These are phyloP conservation scores for Thrips palmi DNA, from an alignment of 1,140 invertebrate genomes.

Conservation along the genomic window DNA sequence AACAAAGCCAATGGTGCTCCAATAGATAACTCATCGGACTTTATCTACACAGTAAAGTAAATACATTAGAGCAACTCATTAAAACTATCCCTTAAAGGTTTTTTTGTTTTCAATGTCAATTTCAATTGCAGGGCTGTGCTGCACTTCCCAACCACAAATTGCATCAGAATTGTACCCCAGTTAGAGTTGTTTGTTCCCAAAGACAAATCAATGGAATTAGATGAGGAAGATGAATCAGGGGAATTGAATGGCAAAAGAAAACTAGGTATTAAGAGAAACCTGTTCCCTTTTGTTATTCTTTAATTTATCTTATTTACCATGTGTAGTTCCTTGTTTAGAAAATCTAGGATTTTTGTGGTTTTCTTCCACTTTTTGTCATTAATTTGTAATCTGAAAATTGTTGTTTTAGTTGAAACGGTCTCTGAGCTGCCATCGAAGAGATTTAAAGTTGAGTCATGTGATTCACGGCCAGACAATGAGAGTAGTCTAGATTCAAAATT, in stretches of 20 bases:
- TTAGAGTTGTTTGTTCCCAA: conserved; percentile 48
- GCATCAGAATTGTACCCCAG: conserved; percentile 63
- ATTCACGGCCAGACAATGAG: conserved; percentile 36
- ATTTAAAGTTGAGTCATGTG: conserved; percentile 40
- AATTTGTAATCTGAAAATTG: conserved; percentile 2
- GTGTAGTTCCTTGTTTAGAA: too few relatives aligned
- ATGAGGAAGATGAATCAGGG: conserved; percentile 27
- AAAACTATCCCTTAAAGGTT: conserved; percentile 8
- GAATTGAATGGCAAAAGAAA: conserved; percentile 36
- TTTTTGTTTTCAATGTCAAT: neutral
- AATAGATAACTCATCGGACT: too few relatives aligned
- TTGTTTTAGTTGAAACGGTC: conserved; percentile 37
- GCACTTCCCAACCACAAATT: conserved; percentile 89
- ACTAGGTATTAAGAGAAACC: conserved; percentile 28
- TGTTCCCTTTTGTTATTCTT: neutral
- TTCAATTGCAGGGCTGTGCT: conserved; percentile 51
- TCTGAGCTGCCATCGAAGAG: conserved; percentile 48
- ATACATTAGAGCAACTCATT: conserved; percentile 19
- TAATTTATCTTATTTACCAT: too few relatives aligned
- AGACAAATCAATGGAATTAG: conserved; percentile 19
- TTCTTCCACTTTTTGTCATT: conserved; percentile 2
- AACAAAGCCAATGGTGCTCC: too few relatives aligned
- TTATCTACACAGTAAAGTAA: conserved; percentile 96
- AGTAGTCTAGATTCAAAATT: conserved; percentile 36
- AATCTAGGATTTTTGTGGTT: too few relatives aligned